Percentiles rank a stretch among this genome's conserved stretches.
Evolutionary conservation across 2,888 invertebrate genomes (phyloP).

Genomic region (Drosophila leonis): DNA sequence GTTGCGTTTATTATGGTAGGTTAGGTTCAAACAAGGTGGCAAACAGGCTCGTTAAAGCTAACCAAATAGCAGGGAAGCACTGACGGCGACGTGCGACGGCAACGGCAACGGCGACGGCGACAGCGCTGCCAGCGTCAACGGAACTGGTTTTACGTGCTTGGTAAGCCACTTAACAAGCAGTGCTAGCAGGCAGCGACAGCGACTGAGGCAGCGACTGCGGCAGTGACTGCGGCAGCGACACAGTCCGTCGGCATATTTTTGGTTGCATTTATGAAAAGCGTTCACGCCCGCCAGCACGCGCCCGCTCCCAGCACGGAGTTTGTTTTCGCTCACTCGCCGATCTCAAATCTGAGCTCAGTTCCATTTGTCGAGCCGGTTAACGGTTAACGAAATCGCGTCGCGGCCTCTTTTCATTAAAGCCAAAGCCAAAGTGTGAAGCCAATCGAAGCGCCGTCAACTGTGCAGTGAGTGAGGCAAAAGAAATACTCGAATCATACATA

Average conservation of each 20-base stretch:
- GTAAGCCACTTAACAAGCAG: constrained; percentile 35
- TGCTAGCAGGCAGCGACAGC: constrained; percentile 28
- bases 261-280: constrained; percentile 74
- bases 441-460: constrained; percentile 38
- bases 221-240: constrained; percentile 26
- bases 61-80: constrained; percentile 81
- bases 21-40: constrained; percentile 82
- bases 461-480: constrained; percentile 27
- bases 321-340: constrained; percentile 31
- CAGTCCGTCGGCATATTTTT: constrained; percentile 68
- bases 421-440: constrained; percentile 20
- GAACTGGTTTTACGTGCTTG: constrained; percentile 67
- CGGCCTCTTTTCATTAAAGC: constrained; percentile 28
- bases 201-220: constrained; percentile 11
- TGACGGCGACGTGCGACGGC: constrained; percentile 8
- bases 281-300: constrained; percentile 74
- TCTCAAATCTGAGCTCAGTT: constrained; percentile 78
- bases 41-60: constrained; percentile 77
- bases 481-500: constrained; percentile 1
- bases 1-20: constrained; percentile 81
- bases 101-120: constrained; percentile 36
- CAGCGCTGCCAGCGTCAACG: constrained; percentile 39
- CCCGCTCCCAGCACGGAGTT: constrained; percentile 66
- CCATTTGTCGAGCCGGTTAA: constrained; percentile 78
- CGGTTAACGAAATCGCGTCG: constrained; percentile 34